These are phyloP conservation scores for Globia sparganii DNA, from an alignment of 2,888 invertebrate species.

Conservation along the genomic window DNA sequence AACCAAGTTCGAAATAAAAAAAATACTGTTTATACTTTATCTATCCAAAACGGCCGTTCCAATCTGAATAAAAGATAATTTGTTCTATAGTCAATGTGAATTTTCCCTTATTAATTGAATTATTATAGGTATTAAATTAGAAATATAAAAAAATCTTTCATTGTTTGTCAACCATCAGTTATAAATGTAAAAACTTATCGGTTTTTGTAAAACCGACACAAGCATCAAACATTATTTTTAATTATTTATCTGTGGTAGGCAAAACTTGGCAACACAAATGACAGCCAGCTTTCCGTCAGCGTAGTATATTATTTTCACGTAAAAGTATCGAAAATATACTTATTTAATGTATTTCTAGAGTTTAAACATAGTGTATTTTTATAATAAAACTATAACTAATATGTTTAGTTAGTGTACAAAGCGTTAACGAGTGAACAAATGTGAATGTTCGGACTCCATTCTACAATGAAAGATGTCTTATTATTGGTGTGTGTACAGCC, in stretches of 20 bases:
- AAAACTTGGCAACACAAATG: constrained; percentile 59
- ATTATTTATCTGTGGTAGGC: constrained; percentile 12
- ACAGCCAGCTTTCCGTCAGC: constrained; percentile 75
- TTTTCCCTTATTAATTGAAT: not conserved
- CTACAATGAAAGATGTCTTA: constrained; percentile 85
- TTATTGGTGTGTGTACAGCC: constrained; percentile 87
- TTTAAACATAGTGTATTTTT: constrained; percentile 59
- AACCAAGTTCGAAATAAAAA: not conserved
- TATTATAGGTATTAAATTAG: not conserved
- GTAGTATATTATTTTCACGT: constrained; percentile 59
- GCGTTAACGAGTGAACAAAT: constrained; percentile 56
- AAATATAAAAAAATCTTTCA: not conserved
- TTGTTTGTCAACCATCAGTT: not conserved
- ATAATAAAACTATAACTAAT: constrained; percentile 49
- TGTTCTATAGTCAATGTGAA: not conserved
- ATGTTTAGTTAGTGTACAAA: constrained; percentile 68
- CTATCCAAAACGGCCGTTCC: not conserved
- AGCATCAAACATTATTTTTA: not conserved
- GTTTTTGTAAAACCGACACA: constrained; percentile 17
- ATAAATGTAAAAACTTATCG: not conserved
- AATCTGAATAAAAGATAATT: not conserved
- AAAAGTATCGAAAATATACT: constrained; percentile 61
- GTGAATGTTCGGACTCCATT: constrained; percentile 72
- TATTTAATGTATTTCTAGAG: constrained; percentile 50
- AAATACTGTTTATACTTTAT: too few species aligned